Evolutionary conservation across 2,113 vertebrate species (phyloP).

Genomic region (Phasianus colchicus): DNA sequence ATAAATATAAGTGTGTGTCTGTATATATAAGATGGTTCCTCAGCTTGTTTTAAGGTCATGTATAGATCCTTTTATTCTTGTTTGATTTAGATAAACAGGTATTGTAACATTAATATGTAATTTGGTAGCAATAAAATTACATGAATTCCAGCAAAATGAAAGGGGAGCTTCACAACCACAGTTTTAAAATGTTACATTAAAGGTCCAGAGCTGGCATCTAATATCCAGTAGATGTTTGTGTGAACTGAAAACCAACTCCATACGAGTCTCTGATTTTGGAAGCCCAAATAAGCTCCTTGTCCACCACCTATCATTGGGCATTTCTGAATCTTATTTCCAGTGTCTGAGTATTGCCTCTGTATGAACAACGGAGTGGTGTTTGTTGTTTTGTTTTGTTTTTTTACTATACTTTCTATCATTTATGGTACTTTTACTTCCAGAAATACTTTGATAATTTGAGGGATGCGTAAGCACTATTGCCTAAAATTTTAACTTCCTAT

Average conservation of each 20-base stretch:
- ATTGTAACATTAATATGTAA: not conserved
- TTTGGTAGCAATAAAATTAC: not conserved
- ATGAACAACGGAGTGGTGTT: not conserved
- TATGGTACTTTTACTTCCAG: not conserved
- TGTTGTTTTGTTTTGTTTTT: not conserved
- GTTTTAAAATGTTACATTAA: not conserved
- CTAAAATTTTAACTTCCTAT: not conserved
- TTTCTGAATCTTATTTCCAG: not conserved
- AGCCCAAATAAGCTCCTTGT: conserved; percentile 12
- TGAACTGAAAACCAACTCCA: conserved; percentile 2
- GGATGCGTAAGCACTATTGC: not conserved
- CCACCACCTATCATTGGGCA: not conserved
- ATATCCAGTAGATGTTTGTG: not conserved
- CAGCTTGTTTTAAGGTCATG: not conserved
- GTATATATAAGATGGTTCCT: not conserved
- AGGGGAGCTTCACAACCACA: not conserved
- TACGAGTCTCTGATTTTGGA: not conserved
- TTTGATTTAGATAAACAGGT: not conserved
- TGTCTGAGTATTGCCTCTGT: not conserved
- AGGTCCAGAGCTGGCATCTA: not conserved
- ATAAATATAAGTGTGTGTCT: not conserved
- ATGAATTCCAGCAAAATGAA: not conserved
- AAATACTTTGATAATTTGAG: not conserved
- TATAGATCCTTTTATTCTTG: not conserved
- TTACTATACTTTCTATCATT: not conserved